Evolutionary conservation across 2,797 vertebrate species (phyloP).

Genomic region (Somateria mollissima): DNA sequence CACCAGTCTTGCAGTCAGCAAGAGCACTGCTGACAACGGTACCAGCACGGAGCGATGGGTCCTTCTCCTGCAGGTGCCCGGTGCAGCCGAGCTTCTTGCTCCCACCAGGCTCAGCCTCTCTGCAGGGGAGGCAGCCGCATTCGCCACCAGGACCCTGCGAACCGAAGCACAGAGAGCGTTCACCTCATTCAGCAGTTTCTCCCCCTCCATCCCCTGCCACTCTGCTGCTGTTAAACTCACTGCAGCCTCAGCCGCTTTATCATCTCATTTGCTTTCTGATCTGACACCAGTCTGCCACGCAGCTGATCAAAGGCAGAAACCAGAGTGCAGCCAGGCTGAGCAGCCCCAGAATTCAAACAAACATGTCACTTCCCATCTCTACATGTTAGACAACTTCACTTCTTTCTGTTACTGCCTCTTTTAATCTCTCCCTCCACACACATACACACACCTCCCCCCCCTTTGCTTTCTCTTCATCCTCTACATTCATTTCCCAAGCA

Average conservation of each 20-base stretch:
- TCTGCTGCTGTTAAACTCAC: neutral
- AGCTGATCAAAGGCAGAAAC: slow-evolving; percentile 76
- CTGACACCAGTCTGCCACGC: slow-evolving; percentile 69
- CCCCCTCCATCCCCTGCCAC: neutral
- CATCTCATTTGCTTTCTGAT: slow-evolving; percentile 79
- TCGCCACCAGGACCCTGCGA: neutral
- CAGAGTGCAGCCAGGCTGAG: slow-evolving; percentile 42
- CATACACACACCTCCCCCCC: neutral
- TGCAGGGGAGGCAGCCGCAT: neutral
- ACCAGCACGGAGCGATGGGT: fast-evolving
- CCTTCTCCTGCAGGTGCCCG: neutral
- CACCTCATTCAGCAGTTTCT: neutral
- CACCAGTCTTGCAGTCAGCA: neutral
- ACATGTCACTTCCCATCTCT: slow-evolving; percentile 63
- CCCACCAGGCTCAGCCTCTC: neutral
- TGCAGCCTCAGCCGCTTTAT: slow-evolving; percentile 63
- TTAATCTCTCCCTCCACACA: neutral
- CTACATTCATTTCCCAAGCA: neutral
- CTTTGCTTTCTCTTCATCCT: slow-evolving; percentile 20
- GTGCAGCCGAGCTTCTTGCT: neutral
- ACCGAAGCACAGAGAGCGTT: slow-evolving; percentile 8
- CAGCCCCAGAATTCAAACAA: slow-evolving; percentile 57
- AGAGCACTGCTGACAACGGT: neutral
- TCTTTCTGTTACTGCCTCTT: slow-evolving; percentile 26
- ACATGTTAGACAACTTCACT: slow-evolving; percentile 38